Evolutionary conservation across 2,113 vertebrate genomes (phyloP).

Genomic region (Maylandia zebra): DNA sequence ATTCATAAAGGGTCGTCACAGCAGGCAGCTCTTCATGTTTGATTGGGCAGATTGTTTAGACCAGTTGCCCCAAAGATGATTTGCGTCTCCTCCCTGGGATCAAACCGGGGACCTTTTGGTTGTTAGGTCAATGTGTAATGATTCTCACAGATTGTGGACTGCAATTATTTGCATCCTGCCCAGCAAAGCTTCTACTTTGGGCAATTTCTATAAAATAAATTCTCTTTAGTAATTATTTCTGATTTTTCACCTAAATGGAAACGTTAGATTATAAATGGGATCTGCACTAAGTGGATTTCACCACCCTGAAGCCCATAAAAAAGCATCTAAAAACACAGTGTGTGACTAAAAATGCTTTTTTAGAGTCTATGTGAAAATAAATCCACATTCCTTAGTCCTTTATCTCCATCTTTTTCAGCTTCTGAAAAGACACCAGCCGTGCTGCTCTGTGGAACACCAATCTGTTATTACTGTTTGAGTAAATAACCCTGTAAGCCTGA

Average conservation of each 20-base stretch:
- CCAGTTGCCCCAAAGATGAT: not conserved
- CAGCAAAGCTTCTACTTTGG: not conserved
- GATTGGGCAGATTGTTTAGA: not conserved
- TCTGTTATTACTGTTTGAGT: constrained; percentile 6
- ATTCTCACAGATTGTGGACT: not conserved
- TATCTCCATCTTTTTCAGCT: not conserved
- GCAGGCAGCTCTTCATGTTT: not conserved
- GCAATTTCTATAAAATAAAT: not conserved
- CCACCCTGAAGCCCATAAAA: not conserved
- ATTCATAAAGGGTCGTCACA: not conserved
- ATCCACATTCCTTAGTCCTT: not conserved
- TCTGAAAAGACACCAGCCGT: not conserved
- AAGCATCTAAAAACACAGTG: not conserved
- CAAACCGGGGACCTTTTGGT: not conserved
- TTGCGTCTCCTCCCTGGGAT: not conserved
- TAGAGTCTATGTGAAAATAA: not conserved
- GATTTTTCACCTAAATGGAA: not conserved
- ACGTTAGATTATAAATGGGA: not conserved
- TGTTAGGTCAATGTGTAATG: not conserved
- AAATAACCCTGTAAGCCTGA: not conserved
- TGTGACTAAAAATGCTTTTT: not conserved
- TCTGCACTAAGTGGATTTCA: not conserved
- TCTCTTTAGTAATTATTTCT: not conserved
- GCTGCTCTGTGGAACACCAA: not conserved
- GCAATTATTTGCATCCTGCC: not conserved